phyloP scores from a whole-genome alignment of 2,888 invertebrate species.

The Escarpia spicata region DNA sequence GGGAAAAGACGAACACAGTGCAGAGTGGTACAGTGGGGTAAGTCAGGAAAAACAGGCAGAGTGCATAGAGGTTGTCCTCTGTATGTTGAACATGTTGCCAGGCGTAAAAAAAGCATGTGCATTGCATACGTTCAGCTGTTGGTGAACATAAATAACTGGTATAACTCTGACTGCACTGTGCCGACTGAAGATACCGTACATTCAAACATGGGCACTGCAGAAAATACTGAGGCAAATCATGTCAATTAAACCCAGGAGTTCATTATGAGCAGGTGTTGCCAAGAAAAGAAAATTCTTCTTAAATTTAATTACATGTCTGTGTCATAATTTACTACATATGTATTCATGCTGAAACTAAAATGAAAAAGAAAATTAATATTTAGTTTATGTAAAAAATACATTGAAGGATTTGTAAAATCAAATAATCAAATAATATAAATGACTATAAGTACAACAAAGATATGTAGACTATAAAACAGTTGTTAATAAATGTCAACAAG shows the following conservation, averaged over 20 bases:
- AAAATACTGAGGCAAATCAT: neutral
- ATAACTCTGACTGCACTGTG: neutral
- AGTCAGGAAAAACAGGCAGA: neutral
- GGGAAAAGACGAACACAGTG: neutral
- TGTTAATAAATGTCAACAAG: neutral
- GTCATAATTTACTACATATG: neutral
- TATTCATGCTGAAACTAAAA: neutral
- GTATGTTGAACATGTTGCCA: neutral
- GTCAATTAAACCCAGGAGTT: neutral
- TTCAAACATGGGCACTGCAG: neutral
- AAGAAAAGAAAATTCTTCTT: neutral
- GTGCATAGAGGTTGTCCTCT: neutral
- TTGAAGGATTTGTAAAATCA: neutral
- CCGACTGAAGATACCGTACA: neutral
- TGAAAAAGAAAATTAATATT: neutral
- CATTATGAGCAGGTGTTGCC: neutral
- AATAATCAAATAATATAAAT: neutral
- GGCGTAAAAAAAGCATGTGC: neutral
- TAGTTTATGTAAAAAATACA: neutral
- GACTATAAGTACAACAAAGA: neutral
- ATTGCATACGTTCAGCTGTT: neutral
- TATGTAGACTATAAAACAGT: neutral
- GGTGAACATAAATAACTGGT: neutral
- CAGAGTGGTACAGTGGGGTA: neutral
- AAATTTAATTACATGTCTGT: neutral